phyloP scores from a whole-genome alignment of 2,888 invertebrate species.

The Stenodera caucasica region DNA sequence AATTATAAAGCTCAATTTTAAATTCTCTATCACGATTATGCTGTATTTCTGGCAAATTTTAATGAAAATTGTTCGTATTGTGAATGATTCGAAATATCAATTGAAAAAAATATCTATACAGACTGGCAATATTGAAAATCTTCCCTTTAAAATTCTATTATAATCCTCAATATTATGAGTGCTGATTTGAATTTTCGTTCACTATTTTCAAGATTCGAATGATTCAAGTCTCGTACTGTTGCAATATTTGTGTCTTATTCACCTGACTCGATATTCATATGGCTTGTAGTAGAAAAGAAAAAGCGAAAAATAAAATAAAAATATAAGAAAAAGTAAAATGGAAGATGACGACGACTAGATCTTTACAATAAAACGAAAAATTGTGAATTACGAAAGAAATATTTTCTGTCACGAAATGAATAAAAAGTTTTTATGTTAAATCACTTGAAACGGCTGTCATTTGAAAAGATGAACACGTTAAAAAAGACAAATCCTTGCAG shows the following conservation, averaged over 20 bases:
- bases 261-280: conserved; percentile 36
- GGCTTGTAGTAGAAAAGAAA: conserved; percentile 13
- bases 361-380: conserved; percentile 14
- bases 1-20: conserved; percentile 18
- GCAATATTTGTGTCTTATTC: conserved; percentile 36
- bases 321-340: not conserved
- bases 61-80: not conserved
- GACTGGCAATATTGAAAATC: not conserved
- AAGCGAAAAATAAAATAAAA: no score
- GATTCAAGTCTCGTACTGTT: conserved; percentile 33
- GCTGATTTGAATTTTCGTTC: conserved; percentile 32
- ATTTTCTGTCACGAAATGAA: conserved; percentile 25
- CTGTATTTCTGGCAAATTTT: not conserved
- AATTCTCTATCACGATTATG: conserved; percentile 14
- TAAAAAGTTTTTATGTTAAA: conserved; percentile 28
- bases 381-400: conserved; percentile 28
- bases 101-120: not conserved
- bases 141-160: conserved; percentile 27
- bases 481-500: conserved; percentile 23
- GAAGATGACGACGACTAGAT: not conserved
- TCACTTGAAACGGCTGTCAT: conserved; percentile 24
- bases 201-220: conserved; percentile 26
- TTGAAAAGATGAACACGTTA: conserved; percentile 25
- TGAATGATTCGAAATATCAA: not conserved
- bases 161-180: conserved; percentile 37